These are phyloP conservation scores for Pogonomyrmex barbatus DNA, from an alignment of 1,140 invertebrate species.

Conservation along the genomic window DNA sequence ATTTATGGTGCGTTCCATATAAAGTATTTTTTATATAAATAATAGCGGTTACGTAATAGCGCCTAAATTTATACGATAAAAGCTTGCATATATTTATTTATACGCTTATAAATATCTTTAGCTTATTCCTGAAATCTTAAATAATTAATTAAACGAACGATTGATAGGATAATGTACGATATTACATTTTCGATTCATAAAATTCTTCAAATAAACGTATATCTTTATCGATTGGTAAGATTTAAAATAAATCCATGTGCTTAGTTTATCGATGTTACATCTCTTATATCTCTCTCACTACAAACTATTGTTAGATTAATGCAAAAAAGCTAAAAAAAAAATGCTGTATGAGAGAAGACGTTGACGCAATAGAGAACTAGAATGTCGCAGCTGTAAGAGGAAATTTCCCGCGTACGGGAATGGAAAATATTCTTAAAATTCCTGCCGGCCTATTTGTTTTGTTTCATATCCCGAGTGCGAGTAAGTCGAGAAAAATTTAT, in stretches of 20 bases:
- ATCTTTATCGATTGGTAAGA: neutral
- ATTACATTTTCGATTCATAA: neutral
- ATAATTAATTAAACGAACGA: neutral
- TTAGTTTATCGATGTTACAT: neutral
- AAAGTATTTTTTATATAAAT: neutral
- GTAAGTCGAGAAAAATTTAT: neutral
- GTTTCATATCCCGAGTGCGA: neutral
- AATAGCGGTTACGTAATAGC: neutral
- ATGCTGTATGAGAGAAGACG: neutral
- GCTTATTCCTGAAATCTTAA: neutral
- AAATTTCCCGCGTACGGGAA: neutral
- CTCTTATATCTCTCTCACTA: neutral
- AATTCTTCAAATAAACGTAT: neutral
- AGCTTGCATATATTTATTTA: neutral
- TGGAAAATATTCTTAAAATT: slow-evolving; percentile 21
- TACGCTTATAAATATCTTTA: slow-evolving; percentile 1
- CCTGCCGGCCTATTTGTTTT: neutral
- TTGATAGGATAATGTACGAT: neutral
- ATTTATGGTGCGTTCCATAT: neutral
- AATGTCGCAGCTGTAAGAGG: neutral
- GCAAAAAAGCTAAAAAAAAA: neutral
- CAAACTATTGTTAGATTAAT: slow-evolving; percentile 2
- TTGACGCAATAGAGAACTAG: neutral
- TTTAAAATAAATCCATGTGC: slow-evolving; percentile 4
- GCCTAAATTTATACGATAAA: slow-evolving; percentile 10